Evolutionary conservation across 2,888 invertebrate genomes (phyloP).

Genomic region (Alsophila aescularia): DNA sequence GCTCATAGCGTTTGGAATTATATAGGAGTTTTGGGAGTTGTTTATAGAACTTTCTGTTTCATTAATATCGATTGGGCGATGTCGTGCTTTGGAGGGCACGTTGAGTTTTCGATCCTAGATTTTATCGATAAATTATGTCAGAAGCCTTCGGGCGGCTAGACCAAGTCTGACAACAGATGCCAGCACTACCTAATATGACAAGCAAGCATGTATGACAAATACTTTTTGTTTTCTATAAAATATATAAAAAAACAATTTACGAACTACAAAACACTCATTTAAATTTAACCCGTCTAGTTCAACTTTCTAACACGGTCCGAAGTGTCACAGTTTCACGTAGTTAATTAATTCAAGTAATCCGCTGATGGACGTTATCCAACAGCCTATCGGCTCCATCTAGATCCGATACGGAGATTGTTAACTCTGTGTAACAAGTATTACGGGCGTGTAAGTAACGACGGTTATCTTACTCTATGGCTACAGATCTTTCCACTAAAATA

Average conservation of each 20-base stretch:
- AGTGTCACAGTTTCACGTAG: conserved; percentile 62
- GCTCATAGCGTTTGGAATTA: too few species aligned
- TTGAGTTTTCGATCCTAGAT: too few species aligned
- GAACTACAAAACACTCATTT: neutral
- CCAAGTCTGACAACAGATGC: too few species aligned
- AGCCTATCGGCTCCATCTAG: conserved; percentile 57
- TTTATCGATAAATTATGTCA: too few species aligned
- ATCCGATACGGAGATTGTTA: conserved; percentile 68
- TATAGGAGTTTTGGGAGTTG: too few species aligned
- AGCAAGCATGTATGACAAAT: too few species aligned
- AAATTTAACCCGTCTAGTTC: conserved; percentile 29
- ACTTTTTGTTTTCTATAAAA: neutral
- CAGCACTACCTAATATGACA: too few species aligned
- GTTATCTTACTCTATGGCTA: conserved; percentile 44
- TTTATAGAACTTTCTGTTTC: too few species aligned
- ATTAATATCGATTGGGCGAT: too few species aligned
- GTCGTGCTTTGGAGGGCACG: too few species aligned
- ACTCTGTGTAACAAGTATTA: conserved; percentile 62
- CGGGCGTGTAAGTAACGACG: conserved; percentile 53
- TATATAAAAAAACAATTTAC: neutral
- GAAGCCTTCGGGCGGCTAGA: too few species aligned
- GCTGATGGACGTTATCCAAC: conserved; percentile 70
- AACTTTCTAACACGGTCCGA: conserved; percentile 60
- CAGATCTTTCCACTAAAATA: conserved; percentile 35
- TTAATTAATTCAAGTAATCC: conserved; percentile 74